Evolutionary conservation across 2,797 vertebrate species (phyloP), one percentile per base, ranked within the genome.

Genomic region (Rhinogobio ventralis): DNA sequence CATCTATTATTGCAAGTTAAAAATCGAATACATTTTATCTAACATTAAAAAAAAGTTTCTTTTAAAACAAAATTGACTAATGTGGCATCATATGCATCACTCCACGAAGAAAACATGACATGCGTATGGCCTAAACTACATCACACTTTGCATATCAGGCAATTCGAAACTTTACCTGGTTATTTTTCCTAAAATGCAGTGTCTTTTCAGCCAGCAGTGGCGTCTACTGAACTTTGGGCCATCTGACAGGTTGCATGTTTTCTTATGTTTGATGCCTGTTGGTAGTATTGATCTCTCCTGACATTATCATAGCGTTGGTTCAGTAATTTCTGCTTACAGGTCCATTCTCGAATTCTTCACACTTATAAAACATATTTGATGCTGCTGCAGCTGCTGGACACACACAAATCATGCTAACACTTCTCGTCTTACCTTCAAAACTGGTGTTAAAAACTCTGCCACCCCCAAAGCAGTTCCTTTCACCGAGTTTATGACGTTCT

Each of bases 401-500:
- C 15, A 19, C 57, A 66, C 77, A 79, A 46, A 79, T 30, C 60
- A 33, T 30, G 68, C 82, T 82, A 81, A 42, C 84, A 46, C 11
- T 15, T 20, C 14, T 55, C 64, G 36, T 3, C 85, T 85, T 88
- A 89, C 96, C 96, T 96, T 97, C 67, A 97, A 94, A 57, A 97
- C 96, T 5, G 96, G 96, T 1, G 96, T 97, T 86, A 96, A 93
- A 90, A 96, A 97, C 93, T 97, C 96, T n/a, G 96, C 96, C 91
- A 97, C 96, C 64, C 96, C 96, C 86, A 97, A 90, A 11, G 96
- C 96, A 72, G 96, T 97, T 88, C 96, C 96, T 90, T 96, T 97
- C 90, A 97, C 95, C 17, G 96, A 96, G 91, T 97, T 97, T 85
- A 97, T 96, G 68, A 97, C 95, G 94, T 92, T 96, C 94, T 97